Base-by-base conservation (phyloP, 2,797 vertebrate genomes). In the Mionectes olivaceus region DNA sequence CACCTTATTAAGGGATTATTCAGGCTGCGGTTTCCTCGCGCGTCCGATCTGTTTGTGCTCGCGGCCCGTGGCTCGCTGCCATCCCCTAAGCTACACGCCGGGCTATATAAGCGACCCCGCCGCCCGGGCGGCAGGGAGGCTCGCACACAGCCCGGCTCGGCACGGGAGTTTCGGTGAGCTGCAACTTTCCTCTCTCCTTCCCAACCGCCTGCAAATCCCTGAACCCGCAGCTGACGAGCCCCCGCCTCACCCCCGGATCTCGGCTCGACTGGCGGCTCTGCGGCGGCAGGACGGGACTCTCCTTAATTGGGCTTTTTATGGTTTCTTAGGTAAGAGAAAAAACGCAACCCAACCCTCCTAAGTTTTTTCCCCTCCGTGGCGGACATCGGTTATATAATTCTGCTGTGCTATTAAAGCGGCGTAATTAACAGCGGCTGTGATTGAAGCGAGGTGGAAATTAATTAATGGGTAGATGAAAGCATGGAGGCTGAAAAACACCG, bases 61-160 rank as follows among this genome's bases (percentile, higher is more conserved):
- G 96, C 96, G 87, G 95, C 96, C 88, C 67, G 90, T 98, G 98
- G 98, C 98, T 84, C 95, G 30, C 70, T 97, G 98, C 98, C 98
- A 98, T 89, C 61, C 91, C 95, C 96, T 89, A 71, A 97, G 95
- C 97, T 95, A 88, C 96, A 95, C 93, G 96, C 96, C 93, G 96
- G 82, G 96, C 97, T 98, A 98, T 98, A 98, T 98, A 98, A 98
- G 97, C 97, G 77, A 94, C 88, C 35, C 90, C 49, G 17, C 92
- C 5, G 74, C 92, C 74, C 76, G 12, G 53, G 81, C 89, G 59
- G 94, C 63, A 43, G 79, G 75, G 86, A 94, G 93, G 67, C 46
- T 92, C 33, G 71, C 8, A 19, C 53, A 13, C 94, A 93, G 97
- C 93, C 93, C 89, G 53, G 95, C 96, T 91, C 93, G 76, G 83